Evolutionary conservation across 1,140 invertebrate species (phyloP), one percentile per base, ranked within the genome.

Genomic region (Stegodyphus dumicola): DNA sequence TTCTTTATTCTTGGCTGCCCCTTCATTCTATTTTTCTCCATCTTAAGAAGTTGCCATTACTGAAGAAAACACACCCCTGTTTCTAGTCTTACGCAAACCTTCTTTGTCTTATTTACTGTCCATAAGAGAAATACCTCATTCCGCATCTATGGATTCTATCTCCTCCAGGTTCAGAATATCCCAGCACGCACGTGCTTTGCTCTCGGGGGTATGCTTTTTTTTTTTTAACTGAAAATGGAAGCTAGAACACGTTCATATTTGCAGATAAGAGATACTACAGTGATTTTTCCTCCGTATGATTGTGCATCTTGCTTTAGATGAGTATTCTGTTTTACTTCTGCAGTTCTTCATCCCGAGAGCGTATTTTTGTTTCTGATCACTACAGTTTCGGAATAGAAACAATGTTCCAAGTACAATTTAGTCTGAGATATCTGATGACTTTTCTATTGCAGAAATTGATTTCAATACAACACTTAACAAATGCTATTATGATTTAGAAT

Each of bases 81-180:
- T 15, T 60, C n/a, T 15, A 9, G 56, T 60, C 56, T 60, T 60
- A 60, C 15, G 9, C 56, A 9, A 60, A 15, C 9, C 33, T 33
- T 33, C 56, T 60, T 60, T 5, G 56, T 60, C 56, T 60, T 73
- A 80, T 80, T 80, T 80, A 80, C 78, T 80, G 78, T 18, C 54
- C 67, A 80, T 80, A 80, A 73, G 49, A 17, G 77, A 73, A 80
- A 69, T 80, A 33, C 78, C 78, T 80, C 78, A 80, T 80, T 80
- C 78, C 54, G 13, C 66, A 80, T 80, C 78, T 71, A 80, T 80
- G 78, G 71, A 71, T 80, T 80, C 78, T 52, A 70, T 71, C 69
- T 80, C 33, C 52, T 49, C 51, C 78, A 56, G 33, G 10, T 3
- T 69, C 77, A 51, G 65, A 5, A 48, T 69, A 78, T 80, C 69